These are phyloP conservation scores for Cebidichthys violaceus DNA, from an alignment of 2,113 vertebrate species.

Conservation along the genomic window DNA sequence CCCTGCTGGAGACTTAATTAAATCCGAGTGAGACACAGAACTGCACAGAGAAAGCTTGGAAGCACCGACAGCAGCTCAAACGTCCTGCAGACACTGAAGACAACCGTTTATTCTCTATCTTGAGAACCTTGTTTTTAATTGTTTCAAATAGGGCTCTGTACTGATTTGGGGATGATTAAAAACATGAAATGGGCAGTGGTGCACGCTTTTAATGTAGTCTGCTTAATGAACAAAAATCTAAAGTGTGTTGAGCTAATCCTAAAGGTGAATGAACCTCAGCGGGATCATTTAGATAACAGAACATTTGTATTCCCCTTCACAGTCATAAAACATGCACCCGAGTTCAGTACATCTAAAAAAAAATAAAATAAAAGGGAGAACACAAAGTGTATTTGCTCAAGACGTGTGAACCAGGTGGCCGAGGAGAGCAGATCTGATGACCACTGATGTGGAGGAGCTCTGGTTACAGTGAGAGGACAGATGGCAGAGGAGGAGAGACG, in stretches of 20 bases:
- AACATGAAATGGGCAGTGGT: background rate
- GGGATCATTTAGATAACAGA: background rate
- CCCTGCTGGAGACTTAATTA: background rate
- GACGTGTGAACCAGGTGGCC: slow-evolving; percentile 19
- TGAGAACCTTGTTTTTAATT: background rate
- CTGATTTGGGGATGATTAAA: background rate
- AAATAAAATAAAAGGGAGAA: background rate
- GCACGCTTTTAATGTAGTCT: background rate
- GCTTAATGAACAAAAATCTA: background rate
- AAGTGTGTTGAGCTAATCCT: background rate
- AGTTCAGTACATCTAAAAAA: background rate
- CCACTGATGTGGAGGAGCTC: slow-evolving; percentile 10
- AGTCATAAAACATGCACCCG: background rate
- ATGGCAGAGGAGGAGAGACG: slow-evolving; percentile 31
- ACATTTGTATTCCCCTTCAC: background rate
- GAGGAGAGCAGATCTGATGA: slow-evolving; percentile 4
- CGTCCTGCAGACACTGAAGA: background rate
- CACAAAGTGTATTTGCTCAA: background rate
- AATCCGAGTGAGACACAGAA: slow-evolving; percentile 14
- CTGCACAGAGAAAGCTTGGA: background rate
- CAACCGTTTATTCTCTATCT: background rate
- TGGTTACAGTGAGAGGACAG: slow-evolving; percentile 44
- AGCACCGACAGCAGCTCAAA: background rate
- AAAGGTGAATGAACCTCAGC: background rate
- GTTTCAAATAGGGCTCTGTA: background rate